Evolutionary conservation across 2,113 vertebrate species (phyloP).

Genomic region (Australoheros scitulus): DNA sequence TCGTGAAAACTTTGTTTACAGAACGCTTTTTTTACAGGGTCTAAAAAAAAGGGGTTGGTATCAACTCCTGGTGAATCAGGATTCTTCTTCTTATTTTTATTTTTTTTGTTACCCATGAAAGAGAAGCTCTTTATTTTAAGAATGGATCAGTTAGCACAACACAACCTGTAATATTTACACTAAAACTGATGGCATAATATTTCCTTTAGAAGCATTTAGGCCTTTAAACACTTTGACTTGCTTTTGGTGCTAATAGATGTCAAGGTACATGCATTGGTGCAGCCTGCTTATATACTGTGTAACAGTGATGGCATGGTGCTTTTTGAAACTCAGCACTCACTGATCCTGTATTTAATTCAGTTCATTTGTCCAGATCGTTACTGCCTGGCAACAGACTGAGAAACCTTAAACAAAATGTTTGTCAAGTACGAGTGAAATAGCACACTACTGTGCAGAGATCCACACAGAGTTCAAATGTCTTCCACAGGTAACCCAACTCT

Average conservation of each 20-base stretch:
- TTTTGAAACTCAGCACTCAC: constrained; percentile 48
- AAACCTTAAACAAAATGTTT: constrained; percentile 23
- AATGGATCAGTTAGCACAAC: constrained; percentile 34
- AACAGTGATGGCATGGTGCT: constrained; percentile 64
- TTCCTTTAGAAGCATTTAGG: constrained; percentile 28
- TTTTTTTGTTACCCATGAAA: constrained; percentile 32
- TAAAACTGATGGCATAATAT: constrained; percentile 53
- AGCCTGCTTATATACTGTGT: constrained; percentile 42
- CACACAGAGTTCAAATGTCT: constrained; percentile 54
- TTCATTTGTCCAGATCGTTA: constrained; percentile 27
- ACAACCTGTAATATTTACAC: constrained; percentile 33
- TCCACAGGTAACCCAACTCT: constrained; percentile 57
- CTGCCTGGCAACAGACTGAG: constrained; percentile 9
- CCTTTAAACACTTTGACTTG: constrained; percentile 42
- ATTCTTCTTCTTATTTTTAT: constrained; percentile 9
- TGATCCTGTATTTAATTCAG: constrained; percentile 32
- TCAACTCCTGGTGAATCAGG: constrained; percentile 44
- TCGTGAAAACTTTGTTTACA: constrained; percentile 65
- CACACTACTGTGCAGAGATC: constrained; percentile 14
- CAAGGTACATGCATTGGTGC: constrained; percentile 51
- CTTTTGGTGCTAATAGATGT: constrained; percentile 76
- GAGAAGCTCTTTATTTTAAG: constrained; percentile 42
- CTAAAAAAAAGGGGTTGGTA: constrained; percentile 41
- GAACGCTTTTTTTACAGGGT: constrained; percentile 56
- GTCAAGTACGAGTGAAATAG: constrained; percentile 18